Percentiles rank a stretch among this genome's conserved stretches.
These are phyloP conservation scores for Epizoanthus fatuus DNA, from an alignment of 92 coral and sea anemone species.

Conservation along the genomic window DNA sequence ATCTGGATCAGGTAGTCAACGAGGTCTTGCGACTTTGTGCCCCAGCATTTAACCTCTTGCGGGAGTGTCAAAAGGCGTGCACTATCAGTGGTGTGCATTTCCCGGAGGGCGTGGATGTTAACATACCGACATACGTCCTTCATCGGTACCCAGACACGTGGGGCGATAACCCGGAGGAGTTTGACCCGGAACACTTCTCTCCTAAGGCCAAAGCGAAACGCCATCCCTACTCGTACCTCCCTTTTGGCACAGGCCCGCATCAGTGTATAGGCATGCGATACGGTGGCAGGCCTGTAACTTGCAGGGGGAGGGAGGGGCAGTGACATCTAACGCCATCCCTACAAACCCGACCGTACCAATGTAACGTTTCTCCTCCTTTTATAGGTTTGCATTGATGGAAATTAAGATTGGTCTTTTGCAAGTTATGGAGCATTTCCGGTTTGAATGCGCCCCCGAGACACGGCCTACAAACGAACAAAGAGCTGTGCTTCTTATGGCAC, in stretches of 20 bases:
- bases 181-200: constrained; percentile 81
- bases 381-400: constrained; percentile 38
- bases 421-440: constrained; percentile 35
- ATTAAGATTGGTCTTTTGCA: constrained; percentile 29
- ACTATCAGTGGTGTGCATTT: constrained; percentile 66
- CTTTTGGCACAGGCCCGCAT: constrained; percentile 76
- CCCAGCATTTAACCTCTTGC: constrained; percentile 59
- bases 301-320: not conserved
- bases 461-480: constrained; percentile 42
- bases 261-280: constrained; percentile 32
- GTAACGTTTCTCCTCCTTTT: not conserved
- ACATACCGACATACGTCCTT: constrained; percentile 61
- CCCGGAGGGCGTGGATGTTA: constrained; percentile 66
- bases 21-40: constrained; percentile 72
- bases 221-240: constrained; percentile 61
- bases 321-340: not conserved
- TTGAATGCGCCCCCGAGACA: constrained; percentile 43
- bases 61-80: constrained; percentile 62
- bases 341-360: too few relatives aligned
- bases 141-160: constrained; percentile 84
- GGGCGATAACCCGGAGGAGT: constrained; percentile 71
- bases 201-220: constrained; percentile 76
- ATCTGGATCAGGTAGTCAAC: constrained; percentile 70
- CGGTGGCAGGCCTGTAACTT: not conserved
- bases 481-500: constrained; percentile 40